These are phyloP conservation scores for Aythya baeri DNA, from an alignment of 2,113 vertebrate species.

Conservation along the genomic window DNA sequence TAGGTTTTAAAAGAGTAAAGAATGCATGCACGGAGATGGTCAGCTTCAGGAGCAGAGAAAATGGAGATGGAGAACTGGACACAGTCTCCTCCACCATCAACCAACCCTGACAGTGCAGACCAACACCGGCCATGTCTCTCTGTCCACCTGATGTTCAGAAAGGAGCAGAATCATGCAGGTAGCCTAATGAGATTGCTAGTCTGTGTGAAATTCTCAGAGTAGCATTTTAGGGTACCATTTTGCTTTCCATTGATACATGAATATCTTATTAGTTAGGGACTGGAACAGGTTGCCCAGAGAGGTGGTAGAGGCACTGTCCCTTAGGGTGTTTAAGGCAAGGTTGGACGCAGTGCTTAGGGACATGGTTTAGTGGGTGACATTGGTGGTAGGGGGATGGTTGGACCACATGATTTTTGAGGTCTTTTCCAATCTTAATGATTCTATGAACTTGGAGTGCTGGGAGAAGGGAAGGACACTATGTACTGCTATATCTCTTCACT, in stretches of 20 bases:
- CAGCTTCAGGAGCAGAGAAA: background rate
- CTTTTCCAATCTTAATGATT: too few species aligned
- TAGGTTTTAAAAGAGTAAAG: background rate
- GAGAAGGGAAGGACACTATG: background rate
- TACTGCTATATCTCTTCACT: background rate
- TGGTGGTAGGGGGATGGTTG: too few species aligned
- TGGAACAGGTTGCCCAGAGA: too few species aligned
- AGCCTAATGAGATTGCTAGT: background rate
- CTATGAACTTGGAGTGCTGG: background rate
- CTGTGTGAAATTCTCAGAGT: background rate
- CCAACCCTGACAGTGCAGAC: background rate
- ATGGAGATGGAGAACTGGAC: background rate
- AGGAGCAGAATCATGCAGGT: background rate
- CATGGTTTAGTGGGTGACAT: too few species aligned
- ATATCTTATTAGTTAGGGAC: too few species aligned
- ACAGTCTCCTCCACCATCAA: background rate
- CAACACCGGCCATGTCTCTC: background rate
- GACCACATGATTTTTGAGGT: too few species aligned
- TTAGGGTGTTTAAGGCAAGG: too few species aligned
- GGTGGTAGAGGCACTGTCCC: too few species aligned
- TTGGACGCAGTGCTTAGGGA: too few species aligned
- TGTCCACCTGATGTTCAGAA: background rate
- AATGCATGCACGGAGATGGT: background rate
- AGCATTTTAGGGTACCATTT: background rate
- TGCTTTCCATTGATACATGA: rapidly evolving